A percentile compares a stretch with the other conserved stretches of the same genome.
phyloP scores from a whole-genome alignment of 1,140 invertebrate genomes.

The Brachionus angularis region DNA sequence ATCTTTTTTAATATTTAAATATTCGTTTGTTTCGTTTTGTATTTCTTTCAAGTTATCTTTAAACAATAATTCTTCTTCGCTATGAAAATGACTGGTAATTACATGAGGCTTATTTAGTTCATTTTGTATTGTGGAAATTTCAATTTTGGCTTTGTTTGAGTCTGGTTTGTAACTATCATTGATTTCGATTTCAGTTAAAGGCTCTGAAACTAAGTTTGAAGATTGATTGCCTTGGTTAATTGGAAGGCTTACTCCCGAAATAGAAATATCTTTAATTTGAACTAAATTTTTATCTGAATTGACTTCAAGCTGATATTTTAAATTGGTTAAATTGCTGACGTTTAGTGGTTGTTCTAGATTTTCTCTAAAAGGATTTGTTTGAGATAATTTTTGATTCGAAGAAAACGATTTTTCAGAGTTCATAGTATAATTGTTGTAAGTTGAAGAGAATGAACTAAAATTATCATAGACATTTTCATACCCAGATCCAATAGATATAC shows the following conservation, averaged over 20 bases:
- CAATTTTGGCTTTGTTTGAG: neutral
- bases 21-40: neutral
- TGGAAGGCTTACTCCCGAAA: neutral
- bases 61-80: conserved; percentile 7
- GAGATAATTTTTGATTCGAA: neutral
- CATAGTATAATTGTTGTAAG: no score
- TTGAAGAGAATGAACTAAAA: no score
- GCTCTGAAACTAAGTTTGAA: neutral
- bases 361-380: conserved; percentile 7
- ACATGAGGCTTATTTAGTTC: neutral
- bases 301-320: neutral
- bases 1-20: neutral
- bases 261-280: neutral
- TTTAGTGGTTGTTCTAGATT: neutral
- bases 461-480: no score
- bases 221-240: neutral
- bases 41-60: conserved; percentile 12
- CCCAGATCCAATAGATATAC: no score
- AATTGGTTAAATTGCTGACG: neutral
- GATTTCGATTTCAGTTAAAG: neutral
- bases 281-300: neutral
- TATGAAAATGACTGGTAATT: neutral
- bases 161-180: neutral
- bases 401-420: no score
- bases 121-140: no score